Evolutionary conservation across 1,140 invertebrate species (phyloP).

Genomic region (Sminthurides bifidus): DNA sequence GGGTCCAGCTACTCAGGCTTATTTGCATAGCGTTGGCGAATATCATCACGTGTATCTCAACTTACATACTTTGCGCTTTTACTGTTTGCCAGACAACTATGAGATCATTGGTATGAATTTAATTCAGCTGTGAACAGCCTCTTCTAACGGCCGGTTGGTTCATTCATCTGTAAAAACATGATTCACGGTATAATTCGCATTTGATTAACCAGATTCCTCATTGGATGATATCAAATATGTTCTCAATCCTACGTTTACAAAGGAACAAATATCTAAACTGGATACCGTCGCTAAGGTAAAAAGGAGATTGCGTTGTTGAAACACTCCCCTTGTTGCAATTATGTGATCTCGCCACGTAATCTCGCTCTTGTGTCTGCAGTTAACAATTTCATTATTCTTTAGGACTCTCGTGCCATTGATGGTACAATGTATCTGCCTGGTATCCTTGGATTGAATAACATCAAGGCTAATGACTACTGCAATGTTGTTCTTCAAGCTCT

Average conservation of each 20-base stretch:
- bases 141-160: neutral
- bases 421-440: slow-evolving; percentile 92
- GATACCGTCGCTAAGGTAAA: slow-evolving; percentile 63
- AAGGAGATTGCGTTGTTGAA: neutral
- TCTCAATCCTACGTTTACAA: slow-evolving; percentile 89
- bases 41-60: slow-evolving; percentile 98
- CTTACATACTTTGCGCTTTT: slow-evolving; percentile 93
- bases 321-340: neutral
- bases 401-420: slow-evolving; percentile 82
- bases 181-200: neutral
- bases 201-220: slow-evolving; percentile 64
- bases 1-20: slow-evolving; percentile 96
- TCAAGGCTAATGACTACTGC: slow-evolving; percentile 98
- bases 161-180: slow-evolving; percentile 1
- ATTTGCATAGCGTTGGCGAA: slow-evolving; percentile 94
- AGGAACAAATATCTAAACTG: slow-evolving; percentile 63
- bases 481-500: slow-evolving; percentile 96
- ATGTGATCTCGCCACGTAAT: neutral
- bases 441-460: slow-evolving; percentile 95
- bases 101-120: slow-evolving; percentile 74
- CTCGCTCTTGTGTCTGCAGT: neutral
- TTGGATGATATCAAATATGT: slow-evolving; percentile 99
- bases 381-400: slow-evolving; percentile 1
- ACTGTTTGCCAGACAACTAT: slow-evolving; percentile 98
- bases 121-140: slow-evolving; percentile 32